Conservation (phyloP, 2,888 invertebrate genomes). For the Yponomeuta evonymella region DNA sequence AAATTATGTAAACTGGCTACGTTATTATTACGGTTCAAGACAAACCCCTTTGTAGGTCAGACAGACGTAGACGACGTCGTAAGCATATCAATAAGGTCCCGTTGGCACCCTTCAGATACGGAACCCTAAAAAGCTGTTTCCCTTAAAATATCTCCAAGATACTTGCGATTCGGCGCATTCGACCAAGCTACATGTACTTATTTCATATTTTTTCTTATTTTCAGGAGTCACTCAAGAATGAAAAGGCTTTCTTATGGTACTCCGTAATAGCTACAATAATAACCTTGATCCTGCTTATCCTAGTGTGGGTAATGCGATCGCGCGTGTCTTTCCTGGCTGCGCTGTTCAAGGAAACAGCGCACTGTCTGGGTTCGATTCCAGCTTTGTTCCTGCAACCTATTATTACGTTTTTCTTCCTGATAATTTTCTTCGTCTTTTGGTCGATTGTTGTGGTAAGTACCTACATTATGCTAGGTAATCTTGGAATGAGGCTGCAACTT, state of each 20-base stretch:
- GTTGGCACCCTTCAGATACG: no score
- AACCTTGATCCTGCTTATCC: conserved; percentile 85
- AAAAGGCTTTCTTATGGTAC: conserved; percentile 88
- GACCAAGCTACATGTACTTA: not conserved
- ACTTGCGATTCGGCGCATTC: no score
- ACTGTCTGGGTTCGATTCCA: conserved; percentile 89
- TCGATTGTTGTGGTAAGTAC: conserved; percentile 85
- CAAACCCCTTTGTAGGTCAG: no score
- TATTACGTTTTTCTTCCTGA: conserved; percentile 86
- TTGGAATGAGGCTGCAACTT: no score
- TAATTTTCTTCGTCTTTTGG: conserved; percentile 91
- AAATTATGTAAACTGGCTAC: no score
- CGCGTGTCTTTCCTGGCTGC: conserved; percentile 88
- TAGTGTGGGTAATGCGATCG: conserved; percentile 86
- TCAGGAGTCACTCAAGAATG: conserved; percentile 89
- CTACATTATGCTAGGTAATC: no score
- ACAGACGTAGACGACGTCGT: no score
- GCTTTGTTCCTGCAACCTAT: conserved; percentile 89
- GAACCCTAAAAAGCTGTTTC: no score
- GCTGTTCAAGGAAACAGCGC: conserved; percentile 92
- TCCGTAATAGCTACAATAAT: conserved; percentile 91
- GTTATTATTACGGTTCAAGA: no score
- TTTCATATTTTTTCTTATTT: conserved; percentile 40
- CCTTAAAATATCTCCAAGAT: no score
- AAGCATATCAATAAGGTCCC: no score